phyloP scores from a whole-genome alignment of 2,888 invertebrate species.

The Conistra vaccinii region DNA sequence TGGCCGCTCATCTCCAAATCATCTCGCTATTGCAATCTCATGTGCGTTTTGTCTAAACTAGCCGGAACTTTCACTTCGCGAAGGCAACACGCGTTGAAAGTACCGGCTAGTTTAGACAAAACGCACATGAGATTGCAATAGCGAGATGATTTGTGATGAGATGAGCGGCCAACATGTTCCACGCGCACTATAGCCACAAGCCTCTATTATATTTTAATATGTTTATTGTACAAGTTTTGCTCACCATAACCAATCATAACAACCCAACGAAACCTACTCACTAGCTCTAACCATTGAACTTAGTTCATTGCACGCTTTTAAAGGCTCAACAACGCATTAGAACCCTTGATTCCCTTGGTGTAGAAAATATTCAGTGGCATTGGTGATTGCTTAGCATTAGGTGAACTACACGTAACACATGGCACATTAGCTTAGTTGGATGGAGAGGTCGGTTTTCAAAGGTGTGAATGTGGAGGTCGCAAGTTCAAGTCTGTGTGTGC shows the following conservation, averaged over 20 bases:
- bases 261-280: neutral
- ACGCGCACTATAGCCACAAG: too few relatives aligned
- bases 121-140: too few relatives aligned
- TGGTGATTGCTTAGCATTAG: neutral
- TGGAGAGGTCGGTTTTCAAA: too few relatives aligned
- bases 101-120: too few relatives aligned
- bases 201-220: neutral
- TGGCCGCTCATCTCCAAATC: too few relatives aligned
- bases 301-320: conserved; percentile 9
- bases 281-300: neutral
- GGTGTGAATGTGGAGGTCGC: too few relatives aligned
- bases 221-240: neutral
- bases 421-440: neutral
- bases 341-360: conserved; percentile 6
- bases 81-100: too few relatives aligned
- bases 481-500: neutral
- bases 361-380: conserved; percentile 6
- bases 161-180: too few relatives aligned
- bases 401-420: neutral
- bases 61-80: too few relatives aligned
- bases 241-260: neutral
- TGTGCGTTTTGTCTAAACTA: too few relatives aligned
- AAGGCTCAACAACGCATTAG: conserved; percentile 3
- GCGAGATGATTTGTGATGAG: too few relatives aligned
- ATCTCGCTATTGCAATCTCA: too few relatives aligned